Evolutionary conservation across 2,888 invertebrate genomes (phyloP).

Genomic region (Abscondita cerata): DNA sequence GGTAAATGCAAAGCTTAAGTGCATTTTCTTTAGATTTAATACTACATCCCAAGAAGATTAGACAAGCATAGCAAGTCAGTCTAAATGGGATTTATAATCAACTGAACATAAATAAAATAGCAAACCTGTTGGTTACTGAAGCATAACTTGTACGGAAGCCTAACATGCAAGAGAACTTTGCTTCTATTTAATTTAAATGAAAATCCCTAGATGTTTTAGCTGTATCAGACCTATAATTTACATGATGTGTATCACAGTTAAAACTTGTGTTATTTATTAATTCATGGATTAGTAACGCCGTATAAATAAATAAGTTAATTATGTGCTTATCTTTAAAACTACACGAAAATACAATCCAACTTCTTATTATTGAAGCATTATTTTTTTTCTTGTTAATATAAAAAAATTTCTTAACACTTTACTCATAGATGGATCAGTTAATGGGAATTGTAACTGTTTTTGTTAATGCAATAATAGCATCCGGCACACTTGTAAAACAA

Average conservation of each 20-base stretch:
- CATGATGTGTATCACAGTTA: conserved; percentile 35
- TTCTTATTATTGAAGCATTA: conserved; percentile 25
- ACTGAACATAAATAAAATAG: conserved; percentile 22
- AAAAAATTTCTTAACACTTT: conserved; percentile 14
- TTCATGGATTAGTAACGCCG: conserved; percentile 44
- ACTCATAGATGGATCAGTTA: conserved; percentile 12
- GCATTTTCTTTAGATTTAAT: too few species aligned
- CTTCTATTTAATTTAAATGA: conserved; percentile 28
- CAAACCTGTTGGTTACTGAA: conserved; percentile 25
- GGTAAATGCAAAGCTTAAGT: too few species aligned
- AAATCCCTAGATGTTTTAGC: conserved; percentile 23
- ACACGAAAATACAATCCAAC: conserved; percentile 44
- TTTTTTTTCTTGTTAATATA: conserved; percentile 23
- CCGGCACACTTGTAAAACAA: conserved; percentile 26
- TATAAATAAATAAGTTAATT: conserved; percentile 39
- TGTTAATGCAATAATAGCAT: conserved; percentile 24
- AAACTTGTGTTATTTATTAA: conserved; percentile 39
- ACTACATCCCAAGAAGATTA: too few species aligned
- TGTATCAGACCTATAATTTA: conserved; percentile 36
- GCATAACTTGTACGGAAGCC: conserved; percentile 22
- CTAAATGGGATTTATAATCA: conserved; percentile 24
- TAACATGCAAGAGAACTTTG: conserved; percentile 27
- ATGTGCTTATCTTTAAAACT: conserved; percentile 33
- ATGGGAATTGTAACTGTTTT: conserved; percentile 22
- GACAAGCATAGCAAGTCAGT: neutral